These are phyloP conservation scores for Pristionchus entomophagus DNA, from an alignment of 2,888 invertebrate species.

Conservation along the genomic window DNA sequence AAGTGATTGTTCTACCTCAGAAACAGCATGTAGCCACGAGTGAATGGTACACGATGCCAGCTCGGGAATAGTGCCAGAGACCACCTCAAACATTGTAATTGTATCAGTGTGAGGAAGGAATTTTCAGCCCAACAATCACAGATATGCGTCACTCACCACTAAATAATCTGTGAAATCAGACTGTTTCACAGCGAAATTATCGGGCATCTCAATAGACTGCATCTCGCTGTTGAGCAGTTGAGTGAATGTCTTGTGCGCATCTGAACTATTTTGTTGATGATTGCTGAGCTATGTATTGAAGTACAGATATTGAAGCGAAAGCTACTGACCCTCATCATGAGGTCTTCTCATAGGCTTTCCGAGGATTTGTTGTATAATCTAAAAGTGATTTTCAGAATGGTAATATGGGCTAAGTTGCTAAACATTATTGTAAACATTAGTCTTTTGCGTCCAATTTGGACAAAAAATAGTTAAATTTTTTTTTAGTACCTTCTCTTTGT, in stretches of 20 bases:
- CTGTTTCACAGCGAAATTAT: neutral
- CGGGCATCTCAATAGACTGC: neutral
- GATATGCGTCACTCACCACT: neutral
- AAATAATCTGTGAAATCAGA: neutral
- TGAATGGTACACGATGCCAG: neutral
- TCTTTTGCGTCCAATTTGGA: no score
- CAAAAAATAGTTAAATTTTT: no score
- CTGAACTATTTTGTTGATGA: no score
- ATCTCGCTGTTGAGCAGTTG: conserved; percentile 1
- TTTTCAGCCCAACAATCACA: neutral
- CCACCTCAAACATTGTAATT: neutral
- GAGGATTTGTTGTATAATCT: no score
- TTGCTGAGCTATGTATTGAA: no score
- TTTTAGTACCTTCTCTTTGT: neutral
- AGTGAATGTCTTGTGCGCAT: neutral
- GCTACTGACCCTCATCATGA: no score
- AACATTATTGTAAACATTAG: no score
- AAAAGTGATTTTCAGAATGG: no score
- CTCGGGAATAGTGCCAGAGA: neutral
- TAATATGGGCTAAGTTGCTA: no score
- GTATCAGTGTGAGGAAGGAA: neutral
- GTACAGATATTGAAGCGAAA: no score
- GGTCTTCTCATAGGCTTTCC: no score
- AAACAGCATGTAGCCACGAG: neutral
- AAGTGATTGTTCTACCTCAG: neutral